Base-by-base conservation (phyloP, 2,113 vertebrate species). In the Dipodomys spectabilis region DNA sequence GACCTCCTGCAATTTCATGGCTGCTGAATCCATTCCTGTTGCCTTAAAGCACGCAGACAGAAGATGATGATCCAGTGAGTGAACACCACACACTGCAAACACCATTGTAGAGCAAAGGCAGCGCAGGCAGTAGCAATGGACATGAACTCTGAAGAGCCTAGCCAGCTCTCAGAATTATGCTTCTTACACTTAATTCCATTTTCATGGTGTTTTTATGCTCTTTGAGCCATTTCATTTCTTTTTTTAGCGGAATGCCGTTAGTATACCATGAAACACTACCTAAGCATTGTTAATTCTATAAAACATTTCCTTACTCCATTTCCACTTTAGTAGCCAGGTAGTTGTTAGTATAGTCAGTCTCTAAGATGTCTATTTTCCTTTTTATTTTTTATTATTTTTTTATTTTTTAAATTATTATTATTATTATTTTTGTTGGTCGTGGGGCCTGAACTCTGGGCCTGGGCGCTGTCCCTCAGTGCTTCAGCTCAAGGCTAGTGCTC, bases 181-280 rank as follows among this genome's bases (percentile, higher is more conserved):
- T 57, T 57, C 5, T 57, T 57, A 57, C 15, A 57, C 53, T 57
- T 86, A 90, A 49, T 13, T 96, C 64, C 65, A 5, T 39, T 69
- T 45, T 30, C 45, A 65, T 86, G 90, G 5, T 1, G 92, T 80
- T 93, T 95, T 85, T 65, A 72, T 23, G 81, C 11, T 73, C 30
- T 57, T 72, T 57, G 91, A 96, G 35, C 8, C 44, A 88, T 78
- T 90, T 53, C 2, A 87, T 11, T 95, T 95, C 73, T 16, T 60
- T 96, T 88, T 90, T 81, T 84, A 82, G 79, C 25, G 2, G 1
- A 81, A 12, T 80, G 57, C 65, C 57, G 20, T 82, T 82, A 57
- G 12, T 22, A 16, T 82, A 95, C 79, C 10, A 74, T 0, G 5
- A 11, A 87, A 30, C 35, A 78, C 28, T 88, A 92, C 9, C 6